Percentiles rank a stretch among this genome's conserved stretches.
These are phyloP conservation scores for Polyploca ridens DNA, from an alignment of 2,888 invertebrate species.

Conservation along the genomic window DNA sequence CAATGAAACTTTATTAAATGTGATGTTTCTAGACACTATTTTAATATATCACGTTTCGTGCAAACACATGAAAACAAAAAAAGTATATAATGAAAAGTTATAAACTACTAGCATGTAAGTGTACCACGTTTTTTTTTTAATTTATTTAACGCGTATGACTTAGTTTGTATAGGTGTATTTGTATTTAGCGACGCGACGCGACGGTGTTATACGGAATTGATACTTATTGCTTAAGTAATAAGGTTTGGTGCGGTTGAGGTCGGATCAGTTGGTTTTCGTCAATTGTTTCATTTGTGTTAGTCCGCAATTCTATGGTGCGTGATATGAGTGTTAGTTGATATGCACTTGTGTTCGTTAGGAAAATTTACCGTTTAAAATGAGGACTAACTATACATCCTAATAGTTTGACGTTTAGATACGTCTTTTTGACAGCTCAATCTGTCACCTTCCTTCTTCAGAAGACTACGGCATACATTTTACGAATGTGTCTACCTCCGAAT, in stretches of 20 bases:
- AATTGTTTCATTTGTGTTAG: conserved; percentile 47
- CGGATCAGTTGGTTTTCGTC: conserved; percentile 50
- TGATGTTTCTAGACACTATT: conserved; percentile 78
- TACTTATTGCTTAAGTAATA: conserved; percentile 17
- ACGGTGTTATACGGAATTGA: conserved; percentile 34
- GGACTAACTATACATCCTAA: background rate
- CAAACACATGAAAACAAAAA: conserved; percentile 45
- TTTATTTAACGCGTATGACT: conserved; percentile 59
- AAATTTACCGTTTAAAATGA: conserved; percentile 29
- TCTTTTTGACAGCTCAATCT: conserved; percentile 2
- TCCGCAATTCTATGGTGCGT: conserved; percentile 13
- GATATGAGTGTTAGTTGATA: conserved; percentile 27
- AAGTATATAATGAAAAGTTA: conserved; percentile 62
- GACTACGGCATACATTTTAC: background rate
- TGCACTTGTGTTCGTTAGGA: conserved; percentile 49
- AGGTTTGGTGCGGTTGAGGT: conserved; percentile 29
- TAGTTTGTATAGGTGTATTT: conserved; percentile 49
- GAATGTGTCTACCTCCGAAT: background rate
- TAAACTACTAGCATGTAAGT: conserved; percentile 74
- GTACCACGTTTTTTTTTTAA: conserved; percentile 63
- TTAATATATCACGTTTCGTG: conserved; percentile 73
- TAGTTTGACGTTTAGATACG: background rate
- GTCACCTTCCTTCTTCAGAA: background rate
- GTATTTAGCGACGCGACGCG: conserved; percentile 42
- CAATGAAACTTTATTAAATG: conserved; percentile 55